Evolutionary conservation across 2,797 vertebrate genomes (phyloP).

Genomic region (Cercopithecus mitis): DNA sequence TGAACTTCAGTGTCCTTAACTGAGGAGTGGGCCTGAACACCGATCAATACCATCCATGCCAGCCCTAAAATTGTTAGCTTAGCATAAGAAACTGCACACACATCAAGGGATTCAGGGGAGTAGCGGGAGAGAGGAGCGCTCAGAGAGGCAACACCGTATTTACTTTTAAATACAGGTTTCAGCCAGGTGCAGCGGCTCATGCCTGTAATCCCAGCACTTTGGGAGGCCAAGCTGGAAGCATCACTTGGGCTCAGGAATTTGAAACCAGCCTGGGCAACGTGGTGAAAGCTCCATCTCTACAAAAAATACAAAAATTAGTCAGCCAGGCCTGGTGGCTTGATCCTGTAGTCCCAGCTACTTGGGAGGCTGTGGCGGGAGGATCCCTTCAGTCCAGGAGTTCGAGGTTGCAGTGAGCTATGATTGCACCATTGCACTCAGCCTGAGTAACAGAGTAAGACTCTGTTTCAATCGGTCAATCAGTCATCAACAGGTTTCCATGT

Average conservation of each 20-base stretch:
- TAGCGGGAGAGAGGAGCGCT: neutral
- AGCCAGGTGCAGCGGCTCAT: neutral
- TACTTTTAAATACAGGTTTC: neutral
- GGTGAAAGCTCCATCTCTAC: neutral
- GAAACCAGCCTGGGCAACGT: neutral
- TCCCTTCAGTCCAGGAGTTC: neutral
- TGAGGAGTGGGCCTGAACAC: neutral
- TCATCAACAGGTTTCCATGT: neutral
- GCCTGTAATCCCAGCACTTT: neutral
- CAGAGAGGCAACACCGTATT: neutral
- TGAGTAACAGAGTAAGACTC: neutral
- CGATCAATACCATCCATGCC: neutral
- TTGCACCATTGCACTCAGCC: neutral
- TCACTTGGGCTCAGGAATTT: neutral
- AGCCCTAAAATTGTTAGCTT: neutral
- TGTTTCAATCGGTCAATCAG: neutral
- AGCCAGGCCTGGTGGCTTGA: neutral
- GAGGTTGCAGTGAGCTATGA: neutral
- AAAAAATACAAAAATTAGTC: neutral
- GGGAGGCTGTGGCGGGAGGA: neutral
- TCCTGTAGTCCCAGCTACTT: neutral
- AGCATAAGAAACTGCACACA: neutral
- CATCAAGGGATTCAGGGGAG: neutral
- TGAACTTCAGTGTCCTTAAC: neutral
- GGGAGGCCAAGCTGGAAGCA: neutral